A percentile compares a stretch with the other conserved stretches of the same genome.
Conservation (phyloP, 2,797 vertebrate species). For the Lutra lutra region DNA sequence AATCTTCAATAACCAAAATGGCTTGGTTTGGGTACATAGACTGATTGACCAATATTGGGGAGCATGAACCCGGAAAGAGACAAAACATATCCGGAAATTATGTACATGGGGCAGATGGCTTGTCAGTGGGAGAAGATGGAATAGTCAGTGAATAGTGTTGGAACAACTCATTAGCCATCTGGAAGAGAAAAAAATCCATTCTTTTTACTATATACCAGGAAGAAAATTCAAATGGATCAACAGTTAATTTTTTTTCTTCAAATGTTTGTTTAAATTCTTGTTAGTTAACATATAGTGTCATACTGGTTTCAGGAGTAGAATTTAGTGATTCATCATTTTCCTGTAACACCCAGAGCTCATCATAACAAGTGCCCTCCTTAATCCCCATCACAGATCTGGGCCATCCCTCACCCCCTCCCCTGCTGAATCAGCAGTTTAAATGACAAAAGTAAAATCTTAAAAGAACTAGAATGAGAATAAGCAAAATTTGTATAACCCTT, state of each 20-base stretch:
- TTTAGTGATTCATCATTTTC: background rate
- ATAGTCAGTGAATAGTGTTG: background rate
- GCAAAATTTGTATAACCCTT: background rate
- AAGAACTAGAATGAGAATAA: background rate
- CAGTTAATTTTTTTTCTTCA: background rate
- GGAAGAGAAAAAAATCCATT: too few relatives aligned
- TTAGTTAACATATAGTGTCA: background rate
- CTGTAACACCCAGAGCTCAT: background rate
- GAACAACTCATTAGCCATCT: background rate
- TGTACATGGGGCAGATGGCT: background rate
- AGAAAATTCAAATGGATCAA: background rate
- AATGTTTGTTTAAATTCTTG: background rate
- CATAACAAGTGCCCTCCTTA: background rate
- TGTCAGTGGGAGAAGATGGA: background rate
- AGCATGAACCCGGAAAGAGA: background rate
- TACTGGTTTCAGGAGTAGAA: background rate
- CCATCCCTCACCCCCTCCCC: background rate
- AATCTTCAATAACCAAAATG: background rate
- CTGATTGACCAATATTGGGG: background rate
- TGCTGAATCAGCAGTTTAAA: background rate
- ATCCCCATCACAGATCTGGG: background rate
- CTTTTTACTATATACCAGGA: background rate
- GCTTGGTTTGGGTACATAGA: background rate
- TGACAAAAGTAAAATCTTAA: conserved; percentile 4
- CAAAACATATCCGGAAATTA: background rate